Conservation (phyloP, 2,888 invertebrate genomes). For the Cheilosia vernalis region DNA sequence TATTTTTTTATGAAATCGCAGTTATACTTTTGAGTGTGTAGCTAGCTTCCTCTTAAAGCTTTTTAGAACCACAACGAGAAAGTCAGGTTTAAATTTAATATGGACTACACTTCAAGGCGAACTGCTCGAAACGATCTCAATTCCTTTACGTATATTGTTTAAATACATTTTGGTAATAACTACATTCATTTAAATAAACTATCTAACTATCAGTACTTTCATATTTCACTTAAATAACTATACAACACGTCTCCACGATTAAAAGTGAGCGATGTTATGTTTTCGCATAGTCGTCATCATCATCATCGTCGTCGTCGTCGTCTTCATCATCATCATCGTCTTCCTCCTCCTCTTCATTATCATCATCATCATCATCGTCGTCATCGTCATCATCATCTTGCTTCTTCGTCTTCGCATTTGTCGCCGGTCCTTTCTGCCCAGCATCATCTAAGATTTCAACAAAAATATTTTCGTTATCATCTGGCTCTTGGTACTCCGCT, state of each 20-base stretch:
- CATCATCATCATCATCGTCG: conserved; percentile 4
- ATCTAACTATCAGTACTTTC: conserved; percentile 52
- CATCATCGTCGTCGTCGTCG: conserved; percentile 5
- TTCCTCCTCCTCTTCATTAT: background rate
- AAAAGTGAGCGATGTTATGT: background rate
- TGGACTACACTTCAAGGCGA: too few species aligned
- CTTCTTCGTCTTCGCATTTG: conserved; percentile 1
- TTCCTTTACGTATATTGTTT: background rate
- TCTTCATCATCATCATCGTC: conserved; percentile 20
- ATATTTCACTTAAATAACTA: conserved; percentile 14
- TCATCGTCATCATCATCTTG: background rate
- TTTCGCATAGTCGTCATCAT: conserved; percentile 13
- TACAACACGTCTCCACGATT: background rate
- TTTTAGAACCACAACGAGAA: too few species aligned
- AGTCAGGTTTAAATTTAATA: too few species aligned
- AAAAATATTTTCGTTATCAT: conserved; percentile 43
- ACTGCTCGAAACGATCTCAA: background rate
- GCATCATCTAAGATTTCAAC: conserved; percentile 45
- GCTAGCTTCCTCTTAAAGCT: too few species aligned
- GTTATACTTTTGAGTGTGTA: too few species aligned
- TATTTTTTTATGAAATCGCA: too few species aligned
- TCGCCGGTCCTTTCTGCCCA: background rate
- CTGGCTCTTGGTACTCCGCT: conserved; percentile 18
- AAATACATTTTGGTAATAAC: background rate
- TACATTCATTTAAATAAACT: conserved; percentile 22